phyloP scores from a whole-genome alignment of 2,888 invertebrate genomes.

The Spisula solida region DNA sequence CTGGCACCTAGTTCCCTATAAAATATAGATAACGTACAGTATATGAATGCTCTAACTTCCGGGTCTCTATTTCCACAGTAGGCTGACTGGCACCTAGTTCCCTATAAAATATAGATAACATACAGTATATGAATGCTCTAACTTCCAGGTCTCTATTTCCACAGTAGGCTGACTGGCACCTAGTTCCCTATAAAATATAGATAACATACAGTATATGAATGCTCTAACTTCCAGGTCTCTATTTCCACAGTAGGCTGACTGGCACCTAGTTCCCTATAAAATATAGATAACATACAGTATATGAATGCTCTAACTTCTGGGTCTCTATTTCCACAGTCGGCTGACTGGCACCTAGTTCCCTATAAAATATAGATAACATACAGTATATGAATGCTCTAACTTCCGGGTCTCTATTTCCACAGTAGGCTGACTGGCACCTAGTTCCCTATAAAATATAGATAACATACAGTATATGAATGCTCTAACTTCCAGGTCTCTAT shows the following conservation, averaged over 20 bases:
- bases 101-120: conserved; percentile 42
- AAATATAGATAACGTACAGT: neutral
- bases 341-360: conserved; percentile 94
- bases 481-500: conserved; percentile 96
- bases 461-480: neutral
- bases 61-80: conserved; percentile 97
- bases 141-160: conserved; percentile 95
- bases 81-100: conserved; percentile 95
- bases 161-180: conserved; percentile 97
- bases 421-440: conserved; percentile 96
- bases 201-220: too few species aligned
- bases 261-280: conserved; percentile 92
- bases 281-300: too few species aligned
- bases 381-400: conserved; percentile 89
- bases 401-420: conserved; percentile 97
- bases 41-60: conserved; percentile 91
- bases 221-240: conserved; percentile 95
- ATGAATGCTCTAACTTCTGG: conserved; percentile 91
- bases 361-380: too few species aligned
- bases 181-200: conserved; percentile 88
- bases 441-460: too few species aligned
- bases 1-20: conserved; percentile 93
- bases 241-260: conserved; percentile 96
- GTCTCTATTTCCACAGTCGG: conserved; percentile 97
- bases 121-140: conserved; percentile 89